Conservation (phyloP, 2,113 vertebrate genomes). For the Myrmecophaga tridactyla region DNA sequence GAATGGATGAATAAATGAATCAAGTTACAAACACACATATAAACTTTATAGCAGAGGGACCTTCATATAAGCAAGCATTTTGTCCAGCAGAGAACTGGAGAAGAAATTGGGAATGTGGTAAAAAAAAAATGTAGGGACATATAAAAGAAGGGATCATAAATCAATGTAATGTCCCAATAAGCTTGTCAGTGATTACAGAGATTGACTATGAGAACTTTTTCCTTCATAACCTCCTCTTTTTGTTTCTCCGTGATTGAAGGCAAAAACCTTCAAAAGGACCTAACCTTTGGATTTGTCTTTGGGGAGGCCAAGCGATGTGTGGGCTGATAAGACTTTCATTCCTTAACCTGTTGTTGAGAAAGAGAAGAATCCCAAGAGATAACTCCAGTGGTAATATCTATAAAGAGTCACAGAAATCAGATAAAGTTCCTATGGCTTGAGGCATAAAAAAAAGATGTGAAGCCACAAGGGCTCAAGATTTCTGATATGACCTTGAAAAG, state of each 20-base stretch:
- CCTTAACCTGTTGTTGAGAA: not conserved
- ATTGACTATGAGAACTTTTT: not conserved
- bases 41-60: not conserved
- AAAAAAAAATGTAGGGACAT: not conserved
- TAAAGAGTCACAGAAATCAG: constrained; percentile 16
- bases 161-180: not conserved
- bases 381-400: not conserved
- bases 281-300: not conserved
- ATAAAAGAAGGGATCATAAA: not conserved
- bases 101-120: not conserved
- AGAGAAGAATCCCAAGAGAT: not conserved
- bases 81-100: not conserved
- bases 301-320: not conserved
- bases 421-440: not conserved
- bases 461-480: not conserved
- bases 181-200: not conserved
- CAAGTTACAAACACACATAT: not conserved
- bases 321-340: not conserved
- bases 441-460: not conserved
- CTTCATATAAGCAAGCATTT: not conserved
- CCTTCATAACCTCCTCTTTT: not conserved
- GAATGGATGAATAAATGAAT: not conserved
- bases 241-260: not conserved
- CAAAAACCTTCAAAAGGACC: not conserved
- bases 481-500: not conserved